These are phyloP conservation scores for Pipa parva DNA, from an alignment of 2,113 vertebrate species.

Conservation along the genomic window DNA sequence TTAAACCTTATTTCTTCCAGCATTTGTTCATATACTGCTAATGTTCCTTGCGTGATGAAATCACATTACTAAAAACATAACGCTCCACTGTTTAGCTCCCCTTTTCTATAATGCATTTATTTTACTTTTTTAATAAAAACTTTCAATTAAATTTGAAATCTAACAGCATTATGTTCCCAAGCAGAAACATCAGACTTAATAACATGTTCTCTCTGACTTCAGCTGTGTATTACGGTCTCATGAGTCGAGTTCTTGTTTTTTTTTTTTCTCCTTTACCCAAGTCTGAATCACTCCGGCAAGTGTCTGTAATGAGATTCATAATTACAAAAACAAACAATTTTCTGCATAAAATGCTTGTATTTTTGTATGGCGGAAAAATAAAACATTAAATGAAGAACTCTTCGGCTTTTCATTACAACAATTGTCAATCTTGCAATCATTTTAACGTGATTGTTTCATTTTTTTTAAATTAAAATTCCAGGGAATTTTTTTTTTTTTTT, in stretches of 20 bases:
- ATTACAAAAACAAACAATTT: constrained; percentile 1
- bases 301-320: constrained; percentile 10
- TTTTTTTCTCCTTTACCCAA: too few species aligned
- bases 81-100: background rate
- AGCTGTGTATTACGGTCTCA: background rate
- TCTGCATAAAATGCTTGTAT: too few species aligned
- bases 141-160: background rate
- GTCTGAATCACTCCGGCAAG: constrained; percentile 3
- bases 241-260: background rate
- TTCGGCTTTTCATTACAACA: too few species aligned
- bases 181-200: background rate
- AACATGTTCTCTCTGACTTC: background rate
- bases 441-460: too few species aligned
- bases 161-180: background rate
- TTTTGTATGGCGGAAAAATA: too few species aligned
- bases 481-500: too few species aligned
- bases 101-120: constrained; percentile 4
- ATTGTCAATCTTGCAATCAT: too few species aligned
- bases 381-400: too few species aligned
- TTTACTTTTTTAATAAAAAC: constrained; percentile 1
- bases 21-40: background rate
- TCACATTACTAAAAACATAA: background rate
- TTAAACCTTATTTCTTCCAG: background rate
- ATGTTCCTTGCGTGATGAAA: background rate
- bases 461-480: too few species aligned